A percentile compares a stretch with the other conserved stretches of the same genome.
Evolutionary conservation across 2,888 invertebrate species (phyloP).

Genomic region (Apamea monoglypha): DNA sequence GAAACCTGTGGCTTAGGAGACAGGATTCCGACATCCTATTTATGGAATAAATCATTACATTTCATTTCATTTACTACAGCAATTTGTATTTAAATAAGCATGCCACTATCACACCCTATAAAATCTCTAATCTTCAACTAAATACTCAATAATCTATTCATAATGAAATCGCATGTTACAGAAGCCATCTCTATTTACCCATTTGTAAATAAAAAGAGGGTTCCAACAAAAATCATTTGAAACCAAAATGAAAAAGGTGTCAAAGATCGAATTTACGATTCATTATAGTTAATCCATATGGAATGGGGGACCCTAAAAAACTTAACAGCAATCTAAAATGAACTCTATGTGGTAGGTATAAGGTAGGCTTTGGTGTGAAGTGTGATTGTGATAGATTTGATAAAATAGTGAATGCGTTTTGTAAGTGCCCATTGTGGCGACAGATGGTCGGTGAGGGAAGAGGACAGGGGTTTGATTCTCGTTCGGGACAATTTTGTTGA

Average conservation of each 20-base stretch:
- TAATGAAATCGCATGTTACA: slow-evolving; percentile 79
- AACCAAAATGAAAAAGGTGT: slow-evolving; percentile 90
- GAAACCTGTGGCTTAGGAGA: too few species aligned
- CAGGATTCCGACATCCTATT: too few species aligned
- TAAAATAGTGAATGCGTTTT: slow-evolving; percentile 86
- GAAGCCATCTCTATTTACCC: slow-evolving; percentile 85
- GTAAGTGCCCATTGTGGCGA: slow-evolving; percentile 89
- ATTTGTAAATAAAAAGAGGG: slow-evolving; percentile 67
- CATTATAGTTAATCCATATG: slow-evolving; percentile 89
- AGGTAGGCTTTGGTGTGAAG: slow-evolving; percentile 36
- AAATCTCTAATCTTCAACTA: slow-evolving; percentile 20
- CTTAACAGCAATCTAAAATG: slow-evolving; percentile 41
- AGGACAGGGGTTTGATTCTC: slow-evolving; percentile 39
- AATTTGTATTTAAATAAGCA: not conserved
- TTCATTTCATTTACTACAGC: not conserved
- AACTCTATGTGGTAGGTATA: slow-evolving; percentile 52
- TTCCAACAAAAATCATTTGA: slow-evolving; percentile 84
- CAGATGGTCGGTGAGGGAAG: slow-evolving; percentile 83
- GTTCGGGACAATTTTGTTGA: slow-evolving; percentile 31
- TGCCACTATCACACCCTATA: slow-evolving; percentile 21
- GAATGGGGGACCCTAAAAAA: slow-evolving; percentile 78
- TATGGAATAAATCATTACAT: not conserved
- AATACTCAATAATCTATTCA: slow-evolving; percentile 62
- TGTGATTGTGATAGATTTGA: slow-evolving; percentile 77
- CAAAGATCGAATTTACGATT: slow-evolving; percentile 91